A percentile compares a stretch with the other conserved stretches of the same genome.
phyloP scores from a whole-genome alignment of 2,888 invertebrate genomes.

The Drosophila anomelani region DNA sequence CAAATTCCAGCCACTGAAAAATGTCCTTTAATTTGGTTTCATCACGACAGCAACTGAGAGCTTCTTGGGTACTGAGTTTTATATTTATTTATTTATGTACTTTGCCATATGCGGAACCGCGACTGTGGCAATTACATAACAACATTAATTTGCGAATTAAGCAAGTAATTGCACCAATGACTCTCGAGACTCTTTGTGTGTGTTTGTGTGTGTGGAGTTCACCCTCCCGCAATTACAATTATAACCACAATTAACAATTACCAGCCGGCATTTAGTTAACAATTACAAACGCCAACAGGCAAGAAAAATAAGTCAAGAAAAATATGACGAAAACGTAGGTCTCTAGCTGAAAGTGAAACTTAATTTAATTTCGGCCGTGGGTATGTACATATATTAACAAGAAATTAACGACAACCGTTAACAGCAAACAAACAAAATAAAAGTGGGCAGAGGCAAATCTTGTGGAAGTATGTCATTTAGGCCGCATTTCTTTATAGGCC shows the following conservation, averaged over 20 bases:
- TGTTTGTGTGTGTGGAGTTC: conserved; percentile 9
- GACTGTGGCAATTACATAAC: conserved; percentile 23
- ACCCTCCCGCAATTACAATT: conserved; percentile 23
- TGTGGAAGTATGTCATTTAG: conserved; percentile 35
- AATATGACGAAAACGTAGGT: conserved; percentile 1
- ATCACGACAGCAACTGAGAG: conserved; percentile 49
- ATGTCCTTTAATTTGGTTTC: conserved; percentile 48
- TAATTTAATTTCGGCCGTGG: conserved; percentile 15
- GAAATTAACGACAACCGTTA: conserved; percentile 42
- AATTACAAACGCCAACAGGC: conserved; percentile 6
- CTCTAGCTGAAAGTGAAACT: conserved; percentile 32
- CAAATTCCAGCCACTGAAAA: conserved; percentile 9
- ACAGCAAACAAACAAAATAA: conserved; percentile 19
- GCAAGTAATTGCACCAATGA: conserved; percentile 55
- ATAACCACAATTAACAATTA: conserved; percentile 31
- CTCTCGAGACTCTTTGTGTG: conserved; percentile 3
- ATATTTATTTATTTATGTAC: not conserved
- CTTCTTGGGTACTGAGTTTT: not conserved
- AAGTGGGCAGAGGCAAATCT: conserved; percentile 35
- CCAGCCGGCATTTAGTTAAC: conserved; percentile 22
- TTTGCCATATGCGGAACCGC: conserved; percentile 23
- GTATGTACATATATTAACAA: conserved; percentile 38
- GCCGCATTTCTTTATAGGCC: conserved; percentile 32
- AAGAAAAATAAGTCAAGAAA: conserved; percentile 11
- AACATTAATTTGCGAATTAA: conserved; percentile 27